Percentiles rank a stretch among this genome's conserved stretches.
Evolutionary conservation across 2,888 invertebrate species (phyloP).

Genomic region (Gastrophysa polygoni): DNA sequence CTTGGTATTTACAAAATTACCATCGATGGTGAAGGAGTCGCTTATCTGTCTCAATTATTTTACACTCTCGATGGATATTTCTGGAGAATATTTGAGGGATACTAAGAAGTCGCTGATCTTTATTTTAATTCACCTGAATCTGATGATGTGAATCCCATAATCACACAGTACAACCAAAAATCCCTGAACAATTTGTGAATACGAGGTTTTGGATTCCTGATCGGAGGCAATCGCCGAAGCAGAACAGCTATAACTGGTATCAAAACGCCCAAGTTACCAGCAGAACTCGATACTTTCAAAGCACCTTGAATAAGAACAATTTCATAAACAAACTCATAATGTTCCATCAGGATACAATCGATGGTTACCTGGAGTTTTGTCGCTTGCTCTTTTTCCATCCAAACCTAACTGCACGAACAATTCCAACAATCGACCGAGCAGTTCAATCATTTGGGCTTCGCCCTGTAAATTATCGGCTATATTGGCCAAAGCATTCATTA

Average conservation of each 20-base stretch:
- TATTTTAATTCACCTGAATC: conserved; percentile 64
- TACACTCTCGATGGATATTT: no score
- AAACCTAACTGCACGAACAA: conserved; percentile 97
- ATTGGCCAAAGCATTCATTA: conserved; percentile 95
- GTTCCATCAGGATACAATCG: background rate
- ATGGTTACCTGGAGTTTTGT: conserved; percentile 74
- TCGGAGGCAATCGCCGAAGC: conserved; percentile 85
- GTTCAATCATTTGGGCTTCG: conserved; percentile 80
- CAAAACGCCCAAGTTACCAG: conserved; percentile 95
- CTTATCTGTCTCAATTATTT: no score
- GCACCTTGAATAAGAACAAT: conserved; percentile 48
- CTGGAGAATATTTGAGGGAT: no score
- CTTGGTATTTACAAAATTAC: no score
- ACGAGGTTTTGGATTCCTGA: conserved; percentile 88
- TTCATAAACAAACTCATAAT: background rate
- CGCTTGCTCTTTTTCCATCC: conserved; percentile 94
- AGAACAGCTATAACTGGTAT: conserved; percentile 96
- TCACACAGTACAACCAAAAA: conserved; percentile 99
- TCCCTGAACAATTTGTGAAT: conserved; percentile 97
- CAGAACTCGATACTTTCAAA: conserved; percentile 89
- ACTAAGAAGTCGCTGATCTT: no score
- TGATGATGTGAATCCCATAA: conserved; percentile 96
- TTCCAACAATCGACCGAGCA: conserved; percentile 88
- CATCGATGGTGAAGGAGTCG: no score
- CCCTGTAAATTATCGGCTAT: conserved; percentile 94